Base-by-base conservation (phyloP, 2,888 invertebrate genomes). In the Sialis lutaria region DNA sequence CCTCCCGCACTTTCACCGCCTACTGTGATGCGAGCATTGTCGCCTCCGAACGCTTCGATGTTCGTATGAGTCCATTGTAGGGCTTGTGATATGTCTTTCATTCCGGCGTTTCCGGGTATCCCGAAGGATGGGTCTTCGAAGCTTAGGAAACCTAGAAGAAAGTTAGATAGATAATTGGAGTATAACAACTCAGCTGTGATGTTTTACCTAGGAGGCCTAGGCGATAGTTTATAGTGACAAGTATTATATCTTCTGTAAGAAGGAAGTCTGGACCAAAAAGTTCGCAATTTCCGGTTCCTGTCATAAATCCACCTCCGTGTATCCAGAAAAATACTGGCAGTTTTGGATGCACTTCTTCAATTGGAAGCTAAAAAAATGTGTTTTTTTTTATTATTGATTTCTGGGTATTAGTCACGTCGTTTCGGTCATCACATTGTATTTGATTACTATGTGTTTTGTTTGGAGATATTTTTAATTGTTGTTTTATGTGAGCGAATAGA, bases 281-380 rank as follows among this genome's bases (percentile, higher is more conserved):
- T 7, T 52, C 50, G n/a, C 51, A 52, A 6, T 46, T 56, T 9
- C 67, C 65, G n/a, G 67, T 67, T 12, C 69, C 69, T 13, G 60
- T 57, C 49, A 64, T 63, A 50, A 67, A 70, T 8, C 65, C 69
- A 4, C 71, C 72, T 1, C 71, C 72, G 54, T 67, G 68, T 44
- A 72, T 67, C 62, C 66, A 71, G 4, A 72, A 64, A 64, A 72
- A 62, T 0, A 72, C 61, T 39, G 60, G 51, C 8, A 31, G 30
- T 7, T 47, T 12, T 40, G 43, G 39, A 10, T 37, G 9, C 5
- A 42, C 40, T 1, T 12, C 31, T 22, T 45, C 2, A 30, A 5
- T 35, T 7, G n/a, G 32, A 10, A 42, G 30, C 42, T 42, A n/a
- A 22, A 22, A 37, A 37, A n/a, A 46, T 45, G 12, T 41, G 22